Conservation (phyloP, 2,797 vertebrate species). For the Neomorphus geoffroyi region DNA sequence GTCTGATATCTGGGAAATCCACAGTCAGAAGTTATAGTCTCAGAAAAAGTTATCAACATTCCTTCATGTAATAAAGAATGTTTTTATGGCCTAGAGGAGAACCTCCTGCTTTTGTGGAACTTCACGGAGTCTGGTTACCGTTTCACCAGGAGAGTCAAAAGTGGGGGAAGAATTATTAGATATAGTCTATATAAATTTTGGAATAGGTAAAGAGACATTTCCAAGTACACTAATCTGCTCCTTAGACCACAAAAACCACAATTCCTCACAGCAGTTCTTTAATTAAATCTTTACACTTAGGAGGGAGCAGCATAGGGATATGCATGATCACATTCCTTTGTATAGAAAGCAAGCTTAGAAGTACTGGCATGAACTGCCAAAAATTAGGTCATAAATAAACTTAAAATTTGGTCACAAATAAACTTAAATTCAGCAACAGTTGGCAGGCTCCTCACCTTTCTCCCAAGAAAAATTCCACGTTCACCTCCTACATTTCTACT, state of each 20-base stretch:
- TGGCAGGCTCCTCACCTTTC: conserved; percentile 40
- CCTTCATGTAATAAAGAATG: background rate
- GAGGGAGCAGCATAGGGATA: background rate
- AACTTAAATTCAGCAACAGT: background rate
- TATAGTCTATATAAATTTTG: background rate
- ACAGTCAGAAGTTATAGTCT: background rate
- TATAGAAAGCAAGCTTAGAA: background rate
- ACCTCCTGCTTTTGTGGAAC: background rate
- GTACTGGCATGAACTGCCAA: background rate
- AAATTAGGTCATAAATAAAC: background rate
- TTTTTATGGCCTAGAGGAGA: background rate
- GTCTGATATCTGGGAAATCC: background rate
- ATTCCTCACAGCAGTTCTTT: background rate
- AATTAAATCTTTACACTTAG: background rate
- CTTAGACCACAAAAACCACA: background rate
- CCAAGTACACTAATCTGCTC: background rate
- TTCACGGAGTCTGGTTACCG: background rate
- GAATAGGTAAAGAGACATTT: background rate
- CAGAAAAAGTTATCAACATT: background rate
- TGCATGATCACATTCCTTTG: background rate
- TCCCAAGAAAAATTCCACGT: conserved; percentile 64
- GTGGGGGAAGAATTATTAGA: background rate
- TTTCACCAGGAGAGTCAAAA: background rate
- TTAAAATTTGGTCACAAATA: background rate
- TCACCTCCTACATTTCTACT: conserved; percentile 23